Evolutionary conservation across 2,888 invertebrate genomes (phyloP).

Genomic region (Pherbina coryleti): DNA sequence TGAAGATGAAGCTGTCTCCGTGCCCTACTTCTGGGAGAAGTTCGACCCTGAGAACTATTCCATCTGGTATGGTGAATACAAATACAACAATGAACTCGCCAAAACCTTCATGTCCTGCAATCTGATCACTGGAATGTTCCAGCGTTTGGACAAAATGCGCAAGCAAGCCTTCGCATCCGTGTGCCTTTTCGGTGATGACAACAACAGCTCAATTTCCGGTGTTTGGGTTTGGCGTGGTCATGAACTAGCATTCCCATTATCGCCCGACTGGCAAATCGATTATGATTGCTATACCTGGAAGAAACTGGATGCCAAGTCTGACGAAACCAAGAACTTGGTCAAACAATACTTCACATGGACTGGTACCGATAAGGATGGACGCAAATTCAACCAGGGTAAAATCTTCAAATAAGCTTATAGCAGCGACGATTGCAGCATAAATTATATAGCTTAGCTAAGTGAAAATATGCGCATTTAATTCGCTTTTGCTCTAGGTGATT

Average conservation of each 20-base stretch:
- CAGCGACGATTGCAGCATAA: conserved; percentile 2
- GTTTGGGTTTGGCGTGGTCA: conserved; percentile 99
- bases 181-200: conserved; percentile 92
- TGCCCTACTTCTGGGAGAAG: conserved; percentile 98
- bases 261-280: conserved; percentile 95
- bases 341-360: conserved; percentile 92
- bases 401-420: conserved; percentile 88
- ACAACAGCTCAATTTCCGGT: conserved; percentile 93
- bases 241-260: conserved; percentile 90
- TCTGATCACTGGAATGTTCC: conserved; percentile 97
- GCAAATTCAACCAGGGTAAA: conserved; percentile 98
- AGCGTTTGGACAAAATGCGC: conserved; percentile 97
- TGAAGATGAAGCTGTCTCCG: conserved; percentile 91
- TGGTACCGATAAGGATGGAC: conserved; percentile 87
- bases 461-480: conserved; percentile 12
- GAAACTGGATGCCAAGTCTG: conserved; percentile 85
- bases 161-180: conserved; percentile 96
- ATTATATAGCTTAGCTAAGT: conserved; percentile 17
- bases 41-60: conserved; percentile 97
- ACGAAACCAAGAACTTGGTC: conserved; percentile 88
- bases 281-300: conserved; percentile 97
- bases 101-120: conserved; percentile 99
- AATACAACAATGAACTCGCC: conserved; percentile 91
- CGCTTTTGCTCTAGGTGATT: not conserved
- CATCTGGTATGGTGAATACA: conserved; percentile 98